These are phyloP conservation scores for Monopis laevigella DNA, from an alignment of 2,888 invertebrate genomes.

Conservation along the genomic window DNA sequence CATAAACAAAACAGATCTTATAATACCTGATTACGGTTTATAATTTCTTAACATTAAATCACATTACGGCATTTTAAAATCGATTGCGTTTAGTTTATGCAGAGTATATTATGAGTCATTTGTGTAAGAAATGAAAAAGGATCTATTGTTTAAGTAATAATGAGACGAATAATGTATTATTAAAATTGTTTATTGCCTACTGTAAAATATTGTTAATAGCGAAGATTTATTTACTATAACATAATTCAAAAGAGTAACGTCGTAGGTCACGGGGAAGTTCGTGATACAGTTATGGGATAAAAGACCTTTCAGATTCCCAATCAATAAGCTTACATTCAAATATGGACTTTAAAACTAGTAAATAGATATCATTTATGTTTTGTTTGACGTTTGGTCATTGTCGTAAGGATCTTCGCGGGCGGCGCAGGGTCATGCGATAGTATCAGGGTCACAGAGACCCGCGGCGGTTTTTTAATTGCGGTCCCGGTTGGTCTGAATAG, in stretches of 20 bases:
- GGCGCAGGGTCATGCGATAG: constrained; percentile 11
- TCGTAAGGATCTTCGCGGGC: constrained; percentile 10
- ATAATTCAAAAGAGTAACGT: background rate
- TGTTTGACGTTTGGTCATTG: background rate
- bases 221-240: constrained; percentile 4
- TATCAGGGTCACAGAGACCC: constrained; percentile 9
- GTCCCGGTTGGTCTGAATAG: constrained; percentile 28
- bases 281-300: constrained; percentile 30
- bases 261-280: constrained; percentile 30
- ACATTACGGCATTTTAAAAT: constrained; percentile 15
- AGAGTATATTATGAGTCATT: constrained; percentile 42
- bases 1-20: constrained; percentile 1
- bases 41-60: background rate
- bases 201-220: constrained; percentile 1
- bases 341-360: background rate
- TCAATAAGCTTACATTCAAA: background rate
- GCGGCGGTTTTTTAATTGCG: constrained; percentile 52
- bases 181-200: background rate
- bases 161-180: constrained; percentile 25
- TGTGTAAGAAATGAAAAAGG: constrained; percentile 40
- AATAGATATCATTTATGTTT: background rate
- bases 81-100: constrained; percentile 36
- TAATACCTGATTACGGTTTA: background rate
- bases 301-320: constrained; percentile 9
- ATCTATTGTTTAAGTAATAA: constrained; percentile 38